Evolutionary conservation across 2,113 vertebrate species (phyloP).

Genomic region (Ophiodon elongatus): DNA sequence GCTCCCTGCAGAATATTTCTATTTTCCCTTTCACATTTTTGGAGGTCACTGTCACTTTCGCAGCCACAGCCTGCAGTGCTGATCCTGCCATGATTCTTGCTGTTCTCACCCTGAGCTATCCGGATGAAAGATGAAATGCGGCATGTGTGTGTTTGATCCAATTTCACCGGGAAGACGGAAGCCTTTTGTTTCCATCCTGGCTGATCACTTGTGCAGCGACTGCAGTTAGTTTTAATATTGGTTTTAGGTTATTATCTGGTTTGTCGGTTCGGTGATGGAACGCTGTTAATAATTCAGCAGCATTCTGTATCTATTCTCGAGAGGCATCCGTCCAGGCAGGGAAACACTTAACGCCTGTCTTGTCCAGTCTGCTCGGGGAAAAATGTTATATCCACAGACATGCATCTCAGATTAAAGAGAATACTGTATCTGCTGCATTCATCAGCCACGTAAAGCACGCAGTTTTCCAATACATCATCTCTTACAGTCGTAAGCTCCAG

Average conservation of each 20-base stretch:
- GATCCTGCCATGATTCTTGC: neutral
- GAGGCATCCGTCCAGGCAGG: constrained; percentile 4
- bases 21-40: constrained; percentile 8
- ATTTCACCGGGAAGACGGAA: constrained; percentile 30
- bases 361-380: neutral
- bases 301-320: constrained; percentile 9
- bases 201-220: constrained; percentile 10
- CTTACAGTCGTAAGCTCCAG: neutral
- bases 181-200: constrained; percentile 22
- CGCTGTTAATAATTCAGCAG: constrained; percentile 38
- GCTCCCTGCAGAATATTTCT: neutral
- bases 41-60: constrained; percentile 22
- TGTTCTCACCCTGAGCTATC: constrained; percentile 2
- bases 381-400: neutral
- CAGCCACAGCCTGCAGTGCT: neutral
- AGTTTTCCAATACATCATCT: neutral
- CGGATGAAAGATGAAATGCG: neutral
- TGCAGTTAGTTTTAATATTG: neutral
- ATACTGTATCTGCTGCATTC: neutral
- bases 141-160: constrained; percentile 20
- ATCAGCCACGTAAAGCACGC: neutral
- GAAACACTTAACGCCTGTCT: neutral
- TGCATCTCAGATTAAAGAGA: constrained; percentile 16
- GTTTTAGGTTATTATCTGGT: constrained; percentile 26
- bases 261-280: constrained; percentile 20